These are phyloP conservation scores for Heliconius nattereri DNA, from an alignment of 1,140 invertebrate genomes.

Conservation along the genomic window DNA sequence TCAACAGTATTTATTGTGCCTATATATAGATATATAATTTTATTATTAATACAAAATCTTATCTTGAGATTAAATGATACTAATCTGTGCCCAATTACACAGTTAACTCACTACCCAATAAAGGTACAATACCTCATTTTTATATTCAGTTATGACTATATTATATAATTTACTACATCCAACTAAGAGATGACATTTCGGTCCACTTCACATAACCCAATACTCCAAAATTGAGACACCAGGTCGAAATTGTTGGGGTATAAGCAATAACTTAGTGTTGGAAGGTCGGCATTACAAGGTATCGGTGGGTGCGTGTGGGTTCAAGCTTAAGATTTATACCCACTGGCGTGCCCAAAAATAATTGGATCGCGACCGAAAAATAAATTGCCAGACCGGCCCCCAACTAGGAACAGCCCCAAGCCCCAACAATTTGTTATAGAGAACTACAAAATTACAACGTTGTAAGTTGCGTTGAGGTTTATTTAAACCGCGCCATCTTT, in stretches of 20 bases:
- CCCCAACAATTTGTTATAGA: slow-evolving; percentile 71
- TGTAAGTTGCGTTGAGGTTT: slow-evolving; percentile 42
- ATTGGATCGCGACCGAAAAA: slow-evolving; percentile 77
- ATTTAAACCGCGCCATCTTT: slow-evolving; percentile 50
- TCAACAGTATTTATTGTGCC: too few relatives aligned
- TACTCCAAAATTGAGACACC: slow-evolving; percentile 31
- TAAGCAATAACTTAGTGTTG: slow-evolving; percentile 46
- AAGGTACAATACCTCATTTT: too few relatives aligned
- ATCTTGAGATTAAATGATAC: too few relatives aligned
- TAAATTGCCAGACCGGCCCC: slow-evolving; percentile 61
- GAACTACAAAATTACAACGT: slow-evolving; percentile 60
- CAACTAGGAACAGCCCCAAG: slow-evolving; percentile 65
- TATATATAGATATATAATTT: too few relatives aligned
- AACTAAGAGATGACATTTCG: neutral
- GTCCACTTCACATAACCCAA: slow-evolving; percentile 16
- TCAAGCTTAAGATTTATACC: slow-evolving; percentile 65
- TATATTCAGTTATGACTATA: too few relatives aligned
- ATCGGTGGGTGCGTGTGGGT: slow-evolving; percentile 52
- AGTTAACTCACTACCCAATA: too few relatives aligned
- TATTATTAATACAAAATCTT: too few relatives aligned
- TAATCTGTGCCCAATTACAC: too few relatives aligned
- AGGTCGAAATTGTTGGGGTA: slow-evolving; percentile 37
- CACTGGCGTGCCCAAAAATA: slow-evolving; percentile 76
- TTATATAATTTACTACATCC: neutral
- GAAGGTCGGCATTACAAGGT: slow-evolving; percentile 54